Conservation (phyloP, 2,888 invertebrate species). For the Eurois occulta region DNA sequence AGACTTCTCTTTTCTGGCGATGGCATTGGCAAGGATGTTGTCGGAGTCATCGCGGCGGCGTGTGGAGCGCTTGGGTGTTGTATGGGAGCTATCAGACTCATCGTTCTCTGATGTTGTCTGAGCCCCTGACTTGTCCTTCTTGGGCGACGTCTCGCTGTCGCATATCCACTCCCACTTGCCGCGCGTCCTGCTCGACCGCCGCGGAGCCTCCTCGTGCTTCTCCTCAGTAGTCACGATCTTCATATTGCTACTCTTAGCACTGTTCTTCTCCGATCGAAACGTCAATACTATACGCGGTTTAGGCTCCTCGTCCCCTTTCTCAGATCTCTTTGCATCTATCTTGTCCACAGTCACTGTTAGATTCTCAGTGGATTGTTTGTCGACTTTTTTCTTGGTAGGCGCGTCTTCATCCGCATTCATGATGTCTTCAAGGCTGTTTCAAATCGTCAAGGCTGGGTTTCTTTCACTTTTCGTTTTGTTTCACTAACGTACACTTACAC, state of each 20-base stretch:
- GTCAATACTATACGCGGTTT: slow-evolving; percentile 92
- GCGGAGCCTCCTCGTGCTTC: slow-evolving; percentile 83
- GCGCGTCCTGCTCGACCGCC: slow-evolving; percentile 82
- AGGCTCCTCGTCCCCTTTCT: slow-evolving; percentile 83
- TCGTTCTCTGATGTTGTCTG: slow-evolving; percentile 83
- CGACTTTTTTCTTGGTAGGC: slow-evolving; percentile 80
- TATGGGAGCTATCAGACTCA: slow-evolving; percentile 80
- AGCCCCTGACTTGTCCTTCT: slow-evolving; percentile 75
- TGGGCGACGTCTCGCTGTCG: slow-evolving; percentile 79
- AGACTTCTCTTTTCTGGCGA: slow-evolving; percentile 93
- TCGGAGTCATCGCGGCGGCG: slow-evolving; percentile 91
- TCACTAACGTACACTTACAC: slow-evolving; percentile 10
- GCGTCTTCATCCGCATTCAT: slow-evolving; percentile 83
- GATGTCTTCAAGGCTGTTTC: slow-evolving; percentile 78
- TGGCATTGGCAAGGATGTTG: slow-evolving; percentile 93
- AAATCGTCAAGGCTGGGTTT: slow-evolving; percentile 66
- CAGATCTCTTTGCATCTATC: slow-evolving; percentile 76
- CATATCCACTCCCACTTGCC: slow-evolving; percentile 84
- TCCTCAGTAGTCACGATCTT: slow-evolving; percentile 88
- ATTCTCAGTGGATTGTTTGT: slow-evolving; percentile 76
- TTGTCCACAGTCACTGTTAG: slow-evolving; percentile 77
- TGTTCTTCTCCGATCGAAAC: slow-evolving; percentile 91
- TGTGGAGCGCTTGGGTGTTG: slow-evolving; percentile 91
- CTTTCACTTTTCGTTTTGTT: slow-evolving; percentile 45
- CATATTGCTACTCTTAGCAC: slow-evolving; percentile 88